Conservation (phyloP, 2,888 invertebrate genomes). For the Eremobia ochroleuca region DNA sequence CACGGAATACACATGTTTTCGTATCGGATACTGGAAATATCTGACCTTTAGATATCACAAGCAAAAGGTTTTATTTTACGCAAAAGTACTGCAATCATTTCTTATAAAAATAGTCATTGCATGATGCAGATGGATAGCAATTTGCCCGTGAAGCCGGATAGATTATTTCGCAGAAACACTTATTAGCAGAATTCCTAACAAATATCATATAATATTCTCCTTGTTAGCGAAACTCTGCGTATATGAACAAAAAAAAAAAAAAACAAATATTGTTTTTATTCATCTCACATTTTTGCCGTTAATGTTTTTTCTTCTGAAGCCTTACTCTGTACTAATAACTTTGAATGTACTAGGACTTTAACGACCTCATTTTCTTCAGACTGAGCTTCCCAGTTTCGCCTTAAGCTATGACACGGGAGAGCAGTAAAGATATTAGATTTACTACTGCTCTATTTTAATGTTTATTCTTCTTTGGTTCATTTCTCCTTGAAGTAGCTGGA, state of each 20-base stretch:
- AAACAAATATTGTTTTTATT: not conserved
- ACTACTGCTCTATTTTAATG: slow-evolving; percentile 47
- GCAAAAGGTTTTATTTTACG: slow-evolving; percentile 16
- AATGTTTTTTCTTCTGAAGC: slow-evolving; percentile 32
- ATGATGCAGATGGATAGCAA: not conserved
- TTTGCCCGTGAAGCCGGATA: not conserved
- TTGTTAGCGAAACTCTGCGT: slow-evolving; percentile 10
- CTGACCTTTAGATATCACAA: slow-evolving; percentile 39
- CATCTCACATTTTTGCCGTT: slow-evolving; percentile 6
- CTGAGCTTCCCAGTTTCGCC: slow-evolving; percentile 30
- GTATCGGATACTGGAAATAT: slow-evolving; percentile 30
- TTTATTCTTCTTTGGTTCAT: slow-evolving; percentile 32
- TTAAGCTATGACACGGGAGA: slow-evolving; percentile 41
- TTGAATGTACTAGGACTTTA: slow-evolving; percentile 39
- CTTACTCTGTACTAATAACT: slow-evolving; percentile 31
- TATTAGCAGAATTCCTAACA: slow-evolving; percentile 30
- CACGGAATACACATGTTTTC: slow-evolving; percentile 59
- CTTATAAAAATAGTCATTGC: not conserved
- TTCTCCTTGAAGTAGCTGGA: slow-evolving; percentile 27
- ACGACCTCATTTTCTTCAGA: slow-evolving; percentile 47
- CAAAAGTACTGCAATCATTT: slow-evolving; percentile 6
- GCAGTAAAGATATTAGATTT: slow-evolving; percentile 43
- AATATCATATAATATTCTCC: slow-evolving; percentile 18
- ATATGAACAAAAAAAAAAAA: not conserved
- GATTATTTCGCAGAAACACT: not conserved